Evolutionary conservation across 2,888 invertebrate genomes (phyloP).

Genomic region (Philereme vetulata): DNA sequence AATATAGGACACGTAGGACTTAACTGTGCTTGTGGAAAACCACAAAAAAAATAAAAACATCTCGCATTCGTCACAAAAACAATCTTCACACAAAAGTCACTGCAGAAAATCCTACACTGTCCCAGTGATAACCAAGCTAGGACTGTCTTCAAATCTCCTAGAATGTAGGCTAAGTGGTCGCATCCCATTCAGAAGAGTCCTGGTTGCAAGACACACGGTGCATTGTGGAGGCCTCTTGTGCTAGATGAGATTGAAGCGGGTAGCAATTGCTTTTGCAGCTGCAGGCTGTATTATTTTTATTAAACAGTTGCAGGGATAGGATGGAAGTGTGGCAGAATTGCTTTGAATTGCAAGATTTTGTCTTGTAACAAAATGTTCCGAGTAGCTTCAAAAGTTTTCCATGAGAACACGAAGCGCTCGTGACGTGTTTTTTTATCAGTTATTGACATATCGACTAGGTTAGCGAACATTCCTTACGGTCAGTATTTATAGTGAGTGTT

Average conservation of each 20-base stretch:
- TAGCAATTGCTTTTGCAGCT: slow-evolving; percentile 16
- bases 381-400: too few species aligned
- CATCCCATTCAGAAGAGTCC: slow-evolving; percentile 27
- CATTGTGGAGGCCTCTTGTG: slow-evolving; percentile 23
- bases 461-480: too few species aligned
- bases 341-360: not conserved
- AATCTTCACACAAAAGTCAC: slow-evolving; percentile 14
- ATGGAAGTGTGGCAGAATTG: not conserved
- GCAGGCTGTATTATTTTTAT: slow-evolving; percentile 14
- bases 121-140: slow-evolving; percentile 7
- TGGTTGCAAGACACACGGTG: slow-evolving; percentile 19
- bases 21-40: not conserved
- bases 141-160: slow-evolving; percentile 7
- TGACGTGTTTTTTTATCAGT: too few species aligned
- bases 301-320: slow-evolving; percentile 5
- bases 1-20: too few species aligned
- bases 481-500: too few species aligned
- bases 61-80: slow-evolving; percentile 6
- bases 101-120: slow-evolving; percentile 29
- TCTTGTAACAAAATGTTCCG: too few species aligned
- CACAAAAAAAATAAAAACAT: not conserved
- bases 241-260: slow-evolving; percentile 19
- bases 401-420: too few species aligned
- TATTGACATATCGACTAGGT: too few species aligned
- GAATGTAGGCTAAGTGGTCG: slow-evolving; percentile 35